Conservation (phyloP, 2,113 vertebrate species). For the Fregetta grallaria region DNA sequence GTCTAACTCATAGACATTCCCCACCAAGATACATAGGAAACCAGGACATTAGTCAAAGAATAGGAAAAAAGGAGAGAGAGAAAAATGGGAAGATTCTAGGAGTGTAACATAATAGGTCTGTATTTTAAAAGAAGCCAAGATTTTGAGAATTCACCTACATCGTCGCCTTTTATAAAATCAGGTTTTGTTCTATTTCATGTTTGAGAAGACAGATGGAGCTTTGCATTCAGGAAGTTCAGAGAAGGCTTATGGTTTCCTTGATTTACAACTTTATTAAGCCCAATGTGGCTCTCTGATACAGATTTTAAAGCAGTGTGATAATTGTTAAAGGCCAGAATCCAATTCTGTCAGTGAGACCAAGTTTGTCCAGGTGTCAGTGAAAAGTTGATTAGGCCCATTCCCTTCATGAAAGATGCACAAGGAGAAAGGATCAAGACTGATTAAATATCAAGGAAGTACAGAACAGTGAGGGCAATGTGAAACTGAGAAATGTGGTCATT, state of each 20-base stretch:
- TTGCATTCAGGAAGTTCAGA: not conserved
- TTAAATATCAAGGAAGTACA: not conserved
- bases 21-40: not conserved
- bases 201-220: not conserved
- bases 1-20: not conserved
- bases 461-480: not conserved
- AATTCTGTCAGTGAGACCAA: not conserved
- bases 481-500: not conserved
- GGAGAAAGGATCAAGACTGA: not conserved
- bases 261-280: not conserved
- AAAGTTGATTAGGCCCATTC: not conserved
- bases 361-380: not conserved
- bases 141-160: not conserved
- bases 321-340: not conserved
- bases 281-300: not conserved
- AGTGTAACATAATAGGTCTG: not conserved
- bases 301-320: not conserved
- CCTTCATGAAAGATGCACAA: not conserved
- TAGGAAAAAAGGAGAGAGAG: not conserved
- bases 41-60: not conserved
- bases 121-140: not conserved
- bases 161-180: not conserved
- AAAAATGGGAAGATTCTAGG: not conserved
- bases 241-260: not conserved
- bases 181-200: not conserved